phyloP scores from a whole-genome alignment of 2,113 vertebrate species.

The Rattus norvegicus region DNA sequence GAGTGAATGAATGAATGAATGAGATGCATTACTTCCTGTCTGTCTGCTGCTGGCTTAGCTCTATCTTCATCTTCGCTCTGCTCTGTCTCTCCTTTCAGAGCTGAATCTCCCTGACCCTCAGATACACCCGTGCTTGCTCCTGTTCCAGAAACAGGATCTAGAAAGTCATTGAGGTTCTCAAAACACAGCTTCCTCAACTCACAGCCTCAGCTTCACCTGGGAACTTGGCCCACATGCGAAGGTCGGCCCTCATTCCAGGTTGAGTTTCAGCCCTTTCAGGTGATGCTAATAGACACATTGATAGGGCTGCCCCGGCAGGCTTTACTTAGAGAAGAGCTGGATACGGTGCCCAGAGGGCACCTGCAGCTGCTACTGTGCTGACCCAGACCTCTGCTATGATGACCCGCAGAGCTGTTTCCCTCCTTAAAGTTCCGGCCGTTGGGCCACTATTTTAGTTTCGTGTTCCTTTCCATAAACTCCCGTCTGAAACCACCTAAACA shows the following conservation, averaged over 20 bases:
- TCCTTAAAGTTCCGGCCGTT: neutral
- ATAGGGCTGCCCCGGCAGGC: neutral
- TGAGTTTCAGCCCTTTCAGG: neutral
- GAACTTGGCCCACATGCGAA: neutral
- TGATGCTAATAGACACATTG: neutral
- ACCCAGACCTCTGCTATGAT: too few relatives aligned
- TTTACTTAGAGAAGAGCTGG: neutral
- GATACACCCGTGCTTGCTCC: neutral
- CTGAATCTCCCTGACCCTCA: neutral
- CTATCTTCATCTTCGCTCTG: neutral
- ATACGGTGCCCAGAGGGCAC: neutral
- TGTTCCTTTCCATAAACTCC: neutral
- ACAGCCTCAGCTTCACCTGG: neutral
- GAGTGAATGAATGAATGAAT: neutral
- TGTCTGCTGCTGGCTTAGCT: neutral
- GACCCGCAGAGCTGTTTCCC: neutral
- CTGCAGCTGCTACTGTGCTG: neutral
- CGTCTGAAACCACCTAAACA: neutral
- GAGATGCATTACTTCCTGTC: neutral
- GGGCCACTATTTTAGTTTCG: neutral
- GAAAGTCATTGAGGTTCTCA: constrained; percentile 4
- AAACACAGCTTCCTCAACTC: neutral
- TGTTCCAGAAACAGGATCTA: neutral
- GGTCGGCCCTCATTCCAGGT: neutral
- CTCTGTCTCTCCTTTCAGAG: neutral